A percentile compares a stretch with the other conserved stretches of the same genome.
Evolutionary conservation across 2,797 vertebrate species (phyloP).

Genomic region (Gallinago nigripennis): DNA sequence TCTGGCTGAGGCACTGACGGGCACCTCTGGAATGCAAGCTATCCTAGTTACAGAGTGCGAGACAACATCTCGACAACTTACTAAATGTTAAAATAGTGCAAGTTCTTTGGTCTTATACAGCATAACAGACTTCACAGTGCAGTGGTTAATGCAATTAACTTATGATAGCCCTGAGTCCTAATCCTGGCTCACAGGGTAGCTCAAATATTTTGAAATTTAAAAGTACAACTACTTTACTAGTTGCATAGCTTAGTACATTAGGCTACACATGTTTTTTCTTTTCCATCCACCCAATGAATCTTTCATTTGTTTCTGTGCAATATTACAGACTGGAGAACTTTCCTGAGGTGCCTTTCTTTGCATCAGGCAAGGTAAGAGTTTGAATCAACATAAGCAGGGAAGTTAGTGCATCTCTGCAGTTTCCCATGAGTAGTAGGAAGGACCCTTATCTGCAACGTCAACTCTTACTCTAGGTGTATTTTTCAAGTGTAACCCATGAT

Average conservation of each 20-base stretch:
- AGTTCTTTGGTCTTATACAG: neutral
- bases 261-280: neutral
- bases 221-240: neutral
- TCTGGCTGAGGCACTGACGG: neutral
- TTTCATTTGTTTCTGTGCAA: neutral
- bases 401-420: neutral
- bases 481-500: neutral
- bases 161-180: neutral
- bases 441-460: neutral
- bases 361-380: neutral
- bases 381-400: neutral
- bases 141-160: neutral
- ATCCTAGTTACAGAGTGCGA: neutral
- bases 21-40: neutral
- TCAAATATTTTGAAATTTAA: neutral
- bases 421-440: neutral
- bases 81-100: neutral
- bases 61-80: neutral
- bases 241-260: neutral
- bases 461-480: neutral
- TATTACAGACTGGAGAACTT: neutral
- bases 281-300: neutral
- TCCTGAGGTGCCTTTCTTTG: neutral
- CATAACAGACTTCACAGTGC: neutral
- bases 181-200: neutral